A percentile compares a stretch with the other conserved stretches of the same genome.
phyloP scores from a whole-genome alignment of 2,113 vertebrate genomes.

The Pelecanus crispus region DNA sequence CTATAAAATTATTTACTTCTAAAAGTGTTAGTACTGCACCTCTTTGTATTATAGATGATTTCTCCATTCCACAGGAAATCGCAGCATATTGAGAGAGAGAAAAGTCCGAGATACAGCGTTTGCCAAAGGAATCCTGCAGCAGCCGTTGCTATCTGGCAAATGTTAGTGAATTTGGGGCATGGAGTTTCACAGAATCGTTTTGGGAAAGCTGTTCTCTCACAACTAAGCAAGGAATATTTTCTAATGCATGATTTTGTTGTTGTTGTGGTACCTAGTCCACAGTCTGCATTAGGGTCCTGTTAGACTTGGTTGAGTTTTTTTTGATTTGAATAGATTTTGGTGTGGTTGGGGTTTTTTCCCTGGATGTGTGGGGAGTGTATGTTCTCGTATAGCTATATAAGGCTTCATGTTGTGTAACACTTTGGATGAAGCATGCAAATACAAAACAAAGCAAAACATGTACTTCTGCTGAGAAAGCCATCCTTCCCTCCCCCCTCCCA shows the following conservation, averaged over 20 bases:
- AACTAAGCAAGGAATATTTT: not conserved
- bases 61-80: not conserved
- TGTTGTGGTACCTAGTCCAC: not conserved
- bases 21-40: not conserved
- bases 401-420: constrained; percentile 6
- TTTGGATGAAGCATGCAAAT: constrained; percentile 10
- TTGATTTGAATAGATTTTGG: not conserved
- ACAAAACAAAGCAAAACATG: not conserved
- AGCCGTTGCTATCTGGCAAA: not conserved
- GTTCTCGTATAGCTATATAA: not conserved
- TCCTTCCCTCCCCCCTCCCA: not conserved
- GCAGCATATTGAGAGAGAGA: not conserved
- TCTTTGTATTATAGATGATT: not conserved
- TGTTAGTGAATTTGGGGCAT: not conserved
- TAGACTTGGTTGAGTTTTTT: not conserved
- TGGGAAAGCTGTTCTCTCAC: not conserved
- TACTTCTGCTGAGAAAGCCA: not conserved
- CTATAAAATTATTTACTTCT: not conserved
- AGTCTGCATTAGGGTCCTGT: not conserved
- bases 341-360: not conserved
- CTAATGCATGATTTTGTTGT: not conserved
- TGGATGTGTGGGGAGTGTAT: not conserved
- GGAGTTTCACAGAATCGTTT: not conserved
- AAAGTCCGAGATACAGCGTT: not conserved
- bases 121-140: constrained; percentile 14